Percentiles rank a stretch among this genome's conserved stretches.
Evolutionary conservation across 2,888 invertebrate genomes (phyloP).

Genomic region (Romanomermis culicivorax): DNA sequence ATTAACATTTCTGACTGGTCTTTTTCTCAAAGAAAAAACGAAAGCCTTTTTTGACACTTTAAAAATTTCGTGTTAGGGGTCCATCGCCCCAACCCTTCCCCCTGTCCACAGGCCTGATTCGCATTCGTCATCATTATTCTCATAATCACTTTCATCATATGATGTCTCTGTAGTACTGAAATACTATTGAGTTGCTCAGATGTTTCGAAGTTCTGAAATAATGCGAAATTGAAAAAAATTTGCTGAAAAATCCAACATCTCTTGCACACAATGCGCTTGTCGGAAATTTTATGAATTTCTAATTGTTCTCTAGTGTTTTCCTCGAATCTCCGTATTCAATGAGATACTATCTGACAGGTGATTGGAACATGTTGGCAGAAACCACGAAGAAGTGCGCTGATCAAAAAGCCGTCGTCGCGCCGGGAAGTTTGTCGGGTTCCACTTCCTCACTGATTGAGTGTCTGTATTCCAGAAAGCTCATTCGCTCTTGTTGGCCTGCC

Average conservation of each 20-base stretch:
- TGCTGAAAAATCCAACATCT: neutral
- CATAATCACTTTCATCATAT: too few species aligned
- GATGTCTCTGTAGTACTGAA: too few species aligned
- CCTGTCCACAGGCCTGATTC: too few species aligned
- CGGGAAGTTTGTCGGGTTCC: constrained; percentile 31
- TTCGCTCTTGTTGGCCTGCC: constrained; percentile 12
- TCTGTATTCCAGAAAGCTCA: constrained; percentile 11
- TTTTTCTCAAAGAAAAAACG: too few species aligned
- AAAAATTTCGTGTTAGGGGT: too few species aligned
- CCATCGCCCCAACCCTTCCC: too few species aligned
- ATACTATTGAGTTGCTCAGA: too few species aligned
- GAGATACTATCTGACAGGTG: constrained; percentile 21
- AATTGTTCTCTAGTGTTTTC: neutral
- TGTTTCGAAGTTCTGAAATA: too few species aligned
- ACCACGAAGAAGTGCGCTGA: constrained; percentile 30
- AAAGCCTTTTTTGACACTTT: too few species aligned
- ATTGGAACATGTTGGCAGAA: constrained; percentile 26
- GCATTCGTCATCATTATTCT: too few species aligned
- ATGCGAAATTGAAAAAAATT: too few species aligned
- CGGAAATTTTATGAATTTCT: neutral
- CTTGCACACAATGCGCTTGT: neutral
- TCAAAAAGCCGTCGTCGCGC: constrained; percentile 32
- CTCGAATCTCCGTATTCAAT: neutral
- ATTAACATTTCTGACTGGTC: too few species aligned
- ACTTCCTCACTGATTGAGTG: constrained; percentile 18